phyloP scores from a whole-genome alignment of 2,797 vertebrate species.

The Hybognathus amarus region DNA sequence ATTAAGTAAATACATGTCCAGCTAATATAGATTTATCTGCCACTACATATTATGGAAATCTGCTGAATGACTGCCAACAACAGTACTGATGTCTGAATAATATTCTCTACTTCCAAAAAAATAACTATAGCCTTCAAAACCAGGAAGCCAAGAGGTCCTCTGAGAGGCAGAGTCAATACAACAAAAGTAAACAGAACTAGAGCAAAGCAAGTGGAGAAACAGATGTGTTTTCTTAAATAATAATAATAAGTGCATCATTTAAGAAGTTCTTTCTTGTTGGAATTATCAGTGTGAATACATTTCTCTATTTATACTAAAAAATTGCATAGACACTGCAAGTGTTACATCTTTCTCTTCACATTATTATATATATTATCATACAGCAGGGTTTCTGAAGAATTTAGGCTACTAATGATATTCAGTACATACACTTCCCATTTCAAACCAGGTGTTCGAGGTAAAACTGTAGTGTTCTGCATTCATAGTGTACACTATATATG shows the following conservation, averaged over 20 bases:
- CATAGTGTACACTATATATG: background rate
- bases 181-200: background rate
- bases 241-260: background rate
- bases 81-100: constrained; percentile 7
- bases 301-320: background rate
- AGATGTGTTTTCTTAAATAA: background rate
- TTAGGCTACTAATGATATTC: background rate
- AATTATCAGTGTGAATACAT: too few relatives aligned
- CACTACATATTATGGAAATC: background rate
- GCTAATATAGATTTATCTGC: background rate
- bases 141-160: background rate
- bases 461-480: background rate
- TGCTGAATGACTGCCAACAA: constrained; percentile 16
- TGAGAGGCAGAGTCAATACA: background rate
- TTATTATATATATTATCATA: too few relatives aligned
- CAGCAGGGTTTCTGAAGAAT: background rate
- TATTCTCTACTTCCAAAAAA: constrained; percentile 7
- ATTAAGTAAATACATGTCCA: background rate
- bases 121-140: background rate
- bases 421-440: background rate
- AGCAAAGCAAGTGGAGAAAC: background rate
- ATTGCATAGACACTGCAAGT: background rate
- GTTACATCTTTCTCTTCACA: too few relatives aligned
- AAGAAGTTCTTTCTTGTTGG: background rate
- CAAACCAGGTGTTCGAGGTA: background rate